phyloP scores from a whole-genome alignment of 2,888 invertebrate genomes.

The Drosophila melanosoma region DNA sequence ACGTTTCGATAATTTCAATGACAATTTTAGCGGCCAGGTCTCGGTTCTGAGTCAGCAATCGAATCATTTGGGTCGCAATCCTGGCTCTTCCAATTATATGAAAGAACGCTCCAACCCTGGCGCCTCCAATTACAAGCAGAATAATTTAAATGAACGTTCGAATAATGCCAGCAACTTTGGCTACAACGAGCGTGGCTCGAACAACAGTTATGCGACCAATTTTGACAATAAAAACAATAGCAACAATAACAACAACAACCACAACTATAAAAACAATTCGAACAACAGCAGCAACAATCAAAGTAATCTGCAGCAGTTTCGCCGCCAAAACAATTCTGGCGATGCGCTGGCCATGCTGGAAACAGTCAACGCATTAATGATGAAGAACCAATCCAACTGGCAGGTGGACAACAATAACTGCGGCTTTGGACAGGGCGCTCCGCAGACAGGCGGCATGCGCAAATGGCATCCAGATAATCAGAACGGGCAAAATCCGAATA shows the following conservation, averaged over 20 bases:
- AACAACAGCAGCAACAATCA: slow-evolving; percentile 19
- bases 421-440: slow-evolving; percentile 15
- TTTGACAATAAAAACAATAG: slow-evolving; percentile 12
- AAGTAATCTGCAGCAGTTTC: slow-evolving; percentile 25
- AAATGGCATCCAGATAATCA: slow-evolving; percentile 19
- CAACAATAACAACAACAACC: slow-evolving; percentile 9
- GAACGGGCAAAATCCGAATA: neutral
- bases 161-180: slow-evolving; percentile 1
- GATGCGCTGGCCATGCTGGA: slow-evolving; percentile 29
- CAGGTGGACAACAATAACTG: slow-evolving; percentile 45
- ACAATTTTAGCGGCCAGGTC: slow-evolving; percentile 1
- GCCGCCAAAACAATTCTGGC: slow-evolving; percentile 20
- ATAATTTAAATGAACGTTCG: neutral
- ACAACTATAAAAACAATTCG: slow-evolving; percentile 20
- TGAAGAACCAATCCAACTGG: slow-evolving; percentile 40
- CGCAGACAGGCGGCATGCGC: slow-evolving; percentile 11
- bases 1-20: slow-evolving; percentile 3
- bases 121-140: slow-evolving; percentile 1
- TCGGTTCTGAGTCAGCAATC: neutral
- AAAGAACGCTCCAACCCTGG: neutral
- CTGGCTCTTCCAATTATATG: neutral
- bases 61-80: slow-evolving; percentile 2
- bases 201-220: neutral
- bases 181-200: slow-evolving; percentile 5
- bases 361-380: slow-evolving; percentile 36